Conservation (phyloP, 2,888 invertebrate species). For the Phortica magna region DNA sequence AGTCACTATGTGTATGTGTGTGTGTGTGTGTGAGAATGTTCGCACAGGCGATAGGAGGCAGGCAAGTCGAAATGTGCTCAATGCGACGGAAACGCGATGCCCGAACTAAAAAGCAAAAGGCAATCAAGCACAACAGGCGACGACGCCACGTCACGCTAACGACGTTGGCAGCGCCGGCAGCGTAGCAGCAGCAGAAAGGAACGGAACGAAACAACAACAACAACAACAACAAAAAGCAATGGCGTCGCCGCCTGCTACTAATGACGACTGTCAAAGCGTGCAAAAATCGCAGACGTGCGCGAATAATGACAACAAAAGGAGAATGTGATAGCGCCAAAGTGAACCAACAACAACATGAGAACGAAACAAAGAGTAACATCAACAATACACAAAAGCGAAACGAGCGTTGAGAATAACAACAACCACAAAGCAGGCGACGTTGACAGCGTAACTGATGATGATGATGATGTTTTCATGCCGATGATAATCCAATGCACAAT, state of each 20-base stretch:
- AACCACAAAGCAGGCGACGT: not conserved
- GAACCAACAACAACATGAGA: not conserved
- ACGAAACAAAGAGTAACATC: too few relatives aligned
- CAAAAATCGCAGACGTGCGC: conserved; percentile 28
- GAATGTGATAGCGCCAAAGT: conserved; percentile 1
- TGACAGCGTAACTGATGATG: not conserved
- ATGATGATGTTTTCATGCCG: not conserved
- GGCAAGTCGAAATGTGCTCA: not conserved
- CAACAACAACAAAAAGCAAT: not conserved
- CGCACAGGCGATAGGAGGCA: too few relatives aligned
- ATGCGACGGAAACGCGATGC: conserved; percentile 6
- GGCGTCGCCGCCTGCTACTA: conserved; percentile 13
- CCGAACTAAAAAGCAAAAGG: not conserved
- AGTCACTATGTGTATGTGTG: not conserved
- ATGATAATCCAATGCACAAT: not conserved
- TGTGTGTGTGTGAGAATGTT: not conserved
- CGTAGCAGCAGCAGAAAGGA: not conserved
- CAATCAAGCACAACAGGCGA: not conserved
- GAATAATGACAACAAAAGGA: conserved; percentile 8
- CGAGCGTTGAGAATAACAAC: not conserved
- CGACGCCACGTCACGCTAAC: not conserved
- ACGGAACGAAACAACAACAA: too few relatives aligned
- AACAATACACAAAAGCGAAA: too few relatives aligned
- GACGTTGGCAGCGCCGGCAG: not conserved
- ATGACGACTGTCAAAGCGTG: conserved; percentile 25